Conservation (phyloP, 2,888 invertebrate genomes). For the Morinoia aosen region DNA sequence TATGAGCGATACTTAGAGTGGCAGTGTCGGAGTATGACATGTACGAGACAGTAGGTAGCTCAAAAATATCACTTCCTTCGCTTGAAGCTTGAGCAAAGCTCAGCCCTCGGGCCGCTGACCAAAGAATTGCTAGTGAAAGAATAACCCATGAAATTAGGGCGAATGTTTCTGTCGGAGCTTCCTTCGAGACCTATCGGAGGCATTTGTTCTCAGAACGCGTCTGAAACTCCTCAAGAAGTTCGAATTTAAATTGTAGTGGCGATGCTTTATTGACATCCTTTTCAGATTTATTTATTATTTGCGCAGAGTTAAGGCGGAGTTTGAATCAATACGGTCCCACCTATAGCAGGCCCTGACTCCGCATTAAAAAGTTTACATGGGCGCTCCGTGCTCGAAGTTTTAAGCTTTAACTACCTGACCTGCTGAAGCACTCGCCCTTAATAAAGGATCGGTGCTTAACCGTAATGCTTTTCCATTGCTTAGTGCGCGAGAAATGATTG, state of each 20-base stretch:
- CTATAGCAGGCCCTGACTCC: not conserved
- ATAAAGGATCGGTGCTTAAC: constrained; percentile 39
- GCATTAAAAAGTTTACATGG: not conserved
- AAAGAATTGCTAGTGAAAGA: not conserved
- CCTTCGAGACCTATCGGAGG: not conserved
- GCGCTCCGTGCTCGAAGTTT: not conserved
- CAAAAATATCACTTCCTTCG: constrained; percentile 33
- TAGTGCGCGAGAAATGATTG: not conserved
- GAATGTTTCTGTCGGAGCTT: constrained; percentile 1
- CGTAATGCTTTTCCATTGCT: constrained; percentile 39
- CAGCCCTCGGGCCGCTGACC: not conserved
- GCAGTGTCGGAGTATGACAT: not conserved
- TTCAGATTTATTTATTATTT: not conserved
- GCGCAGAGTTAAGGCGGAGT: not conserved
- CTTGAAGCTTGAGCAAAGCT: not conserved
- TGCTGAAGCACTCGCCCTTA: not conserved
- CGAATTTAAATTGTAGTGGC: not conserved
- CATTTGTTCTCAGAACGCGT: not conserved
- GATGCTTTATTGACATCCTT: not conserved
- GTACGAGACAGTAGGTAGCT: constrained; percentile 15
- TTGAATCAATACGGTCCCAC: not conserved
- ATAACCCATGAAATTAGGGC: constrained; percentile 4
- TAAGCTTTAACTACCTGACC: not conserved
- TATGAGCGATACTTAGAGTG: constrained; percentile 18
- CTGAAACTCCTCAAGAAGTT: not conserved